phyloP scores from a whole-genome alignment of 2,113 vertebrate genomes.

The Hoplias malabaricus region DNA sequence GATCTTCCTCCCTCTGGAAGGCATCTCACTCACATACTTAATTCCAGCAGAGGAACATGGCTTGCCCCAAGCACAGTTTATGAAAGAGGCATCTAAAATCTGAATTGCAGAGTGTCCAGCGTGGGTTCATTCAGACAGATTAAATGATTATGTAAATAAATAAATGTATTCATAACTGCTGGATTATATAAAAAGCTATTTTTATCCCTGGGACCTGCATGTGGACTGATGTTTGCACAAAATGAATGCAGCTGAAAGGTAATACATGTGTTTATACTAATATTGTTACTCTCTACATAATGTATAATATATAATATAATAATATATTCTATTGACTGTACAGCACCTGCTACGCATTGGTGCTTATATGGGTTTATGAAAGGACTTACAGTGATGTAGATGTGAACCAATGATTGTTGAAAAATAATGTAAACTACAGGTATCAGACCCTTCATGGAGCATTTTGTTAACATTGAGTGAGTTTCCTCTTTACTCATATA shows the following conservation, averaged over 20 bases:
- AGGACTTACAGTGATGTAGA: too few species aligned
- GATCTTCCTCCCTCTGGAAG: conserved; percentile 31
- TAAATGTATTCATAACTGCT: conserved; percentile 8
- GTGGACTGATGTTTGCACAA: conserved; percentile 1
- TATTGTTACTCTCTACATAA: not conserved
- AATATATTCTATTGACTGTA: too few species aligned
- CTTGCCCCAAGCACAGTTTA: conserved; percentile 22
- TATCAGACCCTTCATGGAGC: too few species aligned
- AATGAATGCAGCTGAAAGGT: not conserved
- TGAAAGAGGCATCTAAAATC: conserved; percentile 29
- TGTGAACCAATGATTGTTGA: too few species aligned
- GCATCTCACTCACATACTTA: conserved; percentile 10
- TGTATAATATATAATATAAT: too few species aligned
- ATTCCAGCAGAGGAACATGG: conserved; percentile 18
- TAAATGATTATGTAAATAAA: conserved; percentile 36
- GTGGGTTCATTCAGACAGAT: conserved; percentile 24
- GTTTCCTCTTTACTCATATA: too few species aligned
- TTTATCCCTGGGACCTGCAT: conserved; percentile 7
- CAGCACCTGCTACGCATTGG: too few species aligned
- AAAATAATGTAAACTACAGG: too few species aligned
- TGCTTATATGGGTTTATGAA: too few species aligned
- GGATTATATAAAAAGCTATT: conserved; percentile 36
- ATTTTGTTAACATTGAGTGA: too few species aligned
- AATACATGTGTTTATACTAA: not conserved
- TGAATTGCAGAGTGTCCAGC: not conserved